Percentiles rank a stretch among this genome's conserved stretches.
Evolutionary conservation across 2,888 invertebrate species (phyloP).

Genomic region (Luffia ferchaultella): DNA sequence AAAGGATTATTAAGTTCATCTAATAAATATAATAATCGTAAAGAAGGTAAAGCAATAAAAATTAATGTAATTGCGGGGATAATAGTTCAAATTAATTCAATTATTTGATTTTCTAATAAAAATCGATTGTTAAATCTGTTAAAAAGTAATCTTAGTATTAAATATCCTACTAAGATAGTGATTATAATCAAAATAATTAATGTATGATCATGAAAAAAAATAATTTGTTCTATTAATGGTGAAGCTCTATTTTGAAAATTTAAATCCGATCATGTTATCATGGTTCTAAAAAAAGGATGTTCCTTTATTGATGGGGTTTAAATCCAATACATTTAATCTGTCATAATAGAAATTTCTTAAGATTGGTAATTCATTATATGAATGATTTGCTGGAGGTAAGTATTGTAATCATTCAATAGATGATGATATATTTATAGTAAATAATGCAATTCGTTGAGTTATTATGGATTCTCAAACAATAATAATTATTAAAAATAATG

Average conservation of each 20-base stretch:
- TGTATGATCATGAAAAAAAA: constrained; percentile 70
- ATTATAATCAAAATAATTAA: constrained; percentile 70
- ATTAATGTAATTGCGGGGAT: constrained; percentile 68
- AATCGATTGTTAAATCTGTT: constrained; percentile 66
- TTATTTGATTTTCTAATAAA: constrained; percentile 65
- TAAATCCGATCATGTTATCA: constrained; percentile 66
- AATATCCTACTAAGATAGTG: constrained; percentile 64
- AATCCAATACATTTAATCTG: constrained; percentile 67
- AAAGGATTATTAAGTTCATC: constrained; percentile 69
- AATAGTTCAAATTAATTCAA: constrained; percentile 73
- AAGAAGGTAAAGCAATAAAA: constrained; percentile 69
- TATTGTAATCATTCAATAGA: constrained; percentile 72
- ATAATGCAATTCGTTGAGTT: constrained; percentile 56
- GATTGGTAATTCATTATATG: constrained; percentile 66
- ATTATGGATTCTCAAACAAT: constrained; percentile 70
- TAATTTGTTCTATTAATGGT: constrained; percentile 72
- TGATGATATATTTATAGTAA: constrained; percentile 50
- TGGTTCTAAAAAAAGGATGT: constrained; percentile 69
- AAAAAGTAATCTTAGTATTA: constrained; percentile 62
- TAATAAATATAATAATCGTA: constrained; percentile 67
- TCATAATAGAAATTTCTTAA: constrained; percentile 70
- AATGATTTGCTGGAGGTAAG: constrained; percentile 65
- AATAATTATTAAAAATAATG: constrained; percentile 66
- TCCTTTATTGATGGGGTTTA: constrained; percentile 73
- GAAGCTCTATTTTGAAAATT: constrained; percentile 69